Conservation (phyloP, 2,888 invertebrate genomes). For the Lutraria lutraria region DNA sequence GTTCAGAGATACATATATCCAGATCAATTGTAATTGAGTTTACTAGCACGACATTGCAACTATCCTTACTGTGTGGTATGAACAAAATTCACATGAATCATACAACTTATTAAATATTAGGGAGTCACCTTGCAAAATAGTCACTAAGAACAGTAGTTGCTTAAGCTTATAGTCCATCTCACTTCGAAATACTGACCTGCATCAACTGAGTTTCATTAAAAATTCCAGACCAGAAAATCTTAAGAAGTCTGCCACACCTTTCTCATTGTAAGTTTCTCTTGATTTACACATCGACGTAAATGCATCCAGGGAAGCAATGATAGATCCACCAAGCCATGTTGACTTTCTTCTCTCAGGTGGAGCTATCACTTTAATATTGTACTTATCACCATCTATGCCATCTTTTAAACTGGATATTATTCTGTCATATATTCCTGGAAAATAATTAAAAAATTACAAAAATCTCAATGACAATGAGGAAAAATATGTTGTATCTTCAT, state of each 20-base stretch:
- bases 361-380: slow-evolving; percentile 24
- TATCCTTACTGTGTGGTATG: too few species aligned
- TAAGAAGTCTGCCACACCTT: slow-evolving; percentile 37
- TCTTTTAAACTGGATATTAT: neutral
- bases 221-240: slow-evolving; percentile 30
- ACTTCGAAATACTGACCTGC: neutral
- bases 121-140: too few species aligned
- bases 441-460: neutral
- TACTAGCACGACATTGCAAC: too few species aligned
- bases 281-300: slow-evolving; percentile 43
- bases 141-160: too few species aligned
- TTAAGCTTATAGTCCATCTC: too few species aligned
- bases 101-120: too few species aligned
- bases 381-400: neutral
- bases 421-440: slow-evolving; percentile 22
- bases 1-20: too few species aligned
- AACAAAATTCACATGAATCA: too few species aligned
- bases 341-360: slow-evolving; percentile 58
- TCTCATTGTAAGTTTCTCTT: slow-evolving; percentile 37
- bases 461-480: neutral
- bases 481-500: too few species aligned
- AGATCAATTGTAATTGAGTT: too few species aligned
- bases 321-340: slow-evolving; percentile 55
- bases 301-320: slow-evolving; percentile 35
- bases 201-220: neutral